Evolutionary conservation across 1,140 invertebrate species (phyloP).

Genomic region (Aphaenogaster rudis): DNA sequence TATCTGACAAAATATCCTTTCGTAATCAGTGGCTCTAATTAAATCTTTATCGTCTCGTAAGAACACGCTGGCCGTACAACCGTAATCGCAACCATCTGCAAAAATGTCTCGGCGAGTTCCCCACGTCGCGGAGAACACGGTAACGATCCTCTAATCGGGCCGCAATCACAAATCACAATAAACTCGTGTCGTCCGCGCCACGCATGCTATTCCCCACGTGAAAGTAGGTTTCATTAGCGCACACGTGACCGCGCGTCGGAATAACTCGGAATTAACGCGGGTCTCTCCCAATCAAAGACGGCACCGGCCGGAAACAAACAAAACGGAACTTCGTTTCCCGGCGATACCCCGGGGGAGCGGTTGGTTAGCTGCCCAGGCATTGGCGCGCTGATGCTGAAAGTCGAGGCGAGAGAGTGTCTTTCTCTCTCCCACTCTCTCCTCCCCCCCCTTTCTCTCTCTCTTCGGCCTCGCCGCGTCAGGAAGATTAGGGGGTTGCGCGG

Average conservation of each 20-base stretch:
- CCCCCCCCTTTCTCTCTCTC: neutral
- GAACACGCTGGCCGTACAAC: neutral
- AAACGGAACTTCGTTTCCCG: slow-evolving; percentile 69
- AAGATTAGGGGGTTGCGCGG: slow-evolving; percentile 81
- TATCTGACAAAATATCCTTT: neutral
- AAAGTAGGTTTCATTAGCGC: slow-evolving; percentile 71
- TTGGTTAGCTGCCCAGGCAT: slow-evolving; percentile 64
- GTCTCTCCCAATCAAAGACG: slow-evolving; percentile 83
- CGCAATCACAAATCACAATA: slow-evolving; percentile 52
- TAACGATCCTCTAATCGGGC: slow-evolving; percentile 49
- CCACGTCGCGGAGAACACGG: slow-evolving; percentile 1
- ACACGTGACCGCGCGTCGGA: slow-evolving; percentile 82
- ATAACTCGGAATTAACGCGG: slow-evolving; percentile 83
- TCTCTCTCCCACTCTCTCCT: neutral
- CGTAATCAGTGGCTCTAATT: neutral
- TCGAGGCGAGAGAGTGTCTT: slow-evolving; percentile 61
- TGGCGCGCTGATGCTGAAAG: slow-evolving; percentile 72
- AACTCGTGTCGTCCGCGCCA: slow-evolving; percentile 27
- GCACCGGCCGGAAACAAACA: slow-evolving; percentile 69
- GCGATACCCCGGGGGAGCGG: slow-evolving; percentile 62
- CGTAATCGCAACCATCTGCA: neutral
- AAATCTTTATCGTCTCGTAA: neutral
- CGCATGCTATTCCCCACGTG: slow-evolving; percentile 21
- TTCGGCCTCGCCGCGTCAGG: slow-evolving; percentile 78
- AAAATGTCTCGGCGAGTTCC: neutral